A percentile compares a stretch with the other conserved stretches of the same genome.
Conservation (phyloP, 2,113 vertebrate species). For the Caranx ignobilis region DNA sequence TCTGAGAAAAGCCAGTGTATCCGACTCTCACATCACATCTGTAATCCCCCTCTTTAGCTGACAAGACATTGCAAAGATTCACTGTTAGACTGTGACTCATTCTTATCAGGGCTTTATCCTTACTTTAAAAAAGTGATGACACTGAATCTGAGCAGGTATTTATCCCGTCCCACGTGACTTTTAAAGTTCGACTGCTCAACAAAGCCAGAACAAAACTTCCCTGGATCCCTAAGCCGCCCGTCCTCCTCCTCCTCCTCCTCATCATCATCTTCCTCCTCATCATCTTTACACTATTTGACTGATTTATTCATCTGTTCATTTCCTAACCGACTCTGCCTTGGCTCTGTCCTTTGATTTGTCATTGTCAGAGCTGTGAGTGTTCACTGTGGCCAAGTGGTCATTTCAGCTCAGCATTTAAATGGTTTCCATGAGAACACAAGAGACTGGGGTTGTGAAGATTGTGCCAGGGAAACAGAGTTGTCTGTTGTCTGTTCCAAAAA, state of each 20-base stretch:
- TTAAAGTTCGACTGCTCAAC: constrained; percentile 13
- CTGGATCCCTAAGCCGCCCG: background rate
- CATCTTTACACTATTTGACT: background rate
- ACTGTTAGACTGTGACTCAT: constrained; percentile 3
- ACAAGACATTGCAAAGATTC: constrained; percentile 34
- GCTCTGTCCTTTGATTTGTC: constrained; percentile 9
- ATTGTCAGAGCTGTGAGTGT: constrained; percentile 15
- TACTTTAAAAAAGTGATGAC: constrained; percentile 15
- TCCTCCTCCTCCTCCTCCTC: background rate
- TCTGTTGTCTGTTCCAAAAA: constrained; percentile 9
- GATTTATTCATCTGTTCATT: constrained; percentile 30
- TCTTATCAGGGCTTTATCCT: constrained; percentile 22
- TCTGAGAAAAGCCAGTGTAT: constrained; percentile 9
- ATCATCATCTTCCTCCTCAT: constrained; percentile 1
- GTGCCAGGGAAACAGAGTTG: constrained; percentile 8
- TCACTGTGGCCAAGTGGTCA: constrained; percentile 16
- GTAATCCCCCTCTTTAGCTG: constrained; percentile 36
- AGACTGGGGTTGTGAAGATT: background rate
- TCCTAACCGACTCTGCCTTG: constrained; percentile 10
- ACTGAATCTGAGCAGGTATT: background rate
- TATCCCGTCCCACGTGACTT: background rate
- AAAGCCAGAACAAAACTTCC: background rate
- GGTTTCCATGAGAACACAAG: constrained; percentile 65
- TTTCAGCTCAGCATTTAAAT: constrained; percentile 40
- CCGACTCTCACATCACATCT: background rate